Evolutionary conservation across 2,888 invertebrate species (phyloP), one percentile per base, ranked within the genome.

Genomic region (Morpho deidamia): DNA sequence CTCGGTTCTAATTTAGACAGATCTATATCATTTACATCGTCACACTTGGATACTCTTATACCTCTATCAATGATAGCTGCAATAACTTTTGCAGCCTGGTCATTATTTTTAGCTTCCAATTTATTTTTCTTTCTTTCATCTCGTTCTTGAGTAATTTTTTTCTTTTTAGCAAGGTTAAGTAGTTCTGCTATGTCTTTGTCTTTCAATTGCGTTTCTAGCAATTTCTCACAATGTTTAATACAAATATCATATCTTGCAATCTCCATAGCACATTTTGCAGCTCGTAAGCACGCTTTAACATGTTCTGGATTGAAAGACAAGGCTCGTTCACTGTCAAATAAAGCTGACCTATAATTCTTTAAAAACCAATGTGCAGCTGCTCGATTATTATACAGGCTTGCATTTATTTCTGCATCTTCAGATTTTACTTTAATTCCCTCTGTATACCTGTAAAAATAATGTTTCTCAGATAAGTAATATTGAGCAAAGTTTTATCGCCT

Each of bases 311-410:
- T 94, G 43, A 95, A 90, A 68, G 92, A 92, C 14, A 97, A 70
- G 0, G 98, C 97, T 68, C 91, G 87, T 70, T 95, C 92, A 60
- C 96, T 95, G 76, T 99, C 99, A 58, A 86, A 90, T 11, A 97
- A 83, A 8, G 96, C 90, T 2, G 96, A 96, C 64, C 95, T 88
- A 78, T 93, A 95, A 77, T 96, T 97, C 79, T 96, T 93, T 34
- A 99, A 76, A 73, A 95, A 93, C 75, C 91, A 97, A 69, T 99
- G 95, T 0, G 97, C 92, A 0, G 98, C 97, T 1, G 98, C 95
- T 59, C 99, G 91, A 75, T 99, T 99, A 68, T 97, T 97, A 70
- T 96, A 95, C 10, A 99, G 89, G 56, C 94, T 93, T 7, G 97
- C 94, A 72, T 95, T 94, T 1, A 98, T 78, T 62, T 95, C 93